Evolutionary conservation across 2,888 invertebrate genomes (phyloP), one percentile per base, ranked within the genome.

Genomic region (Scaptomyza tumidula): DNA sequence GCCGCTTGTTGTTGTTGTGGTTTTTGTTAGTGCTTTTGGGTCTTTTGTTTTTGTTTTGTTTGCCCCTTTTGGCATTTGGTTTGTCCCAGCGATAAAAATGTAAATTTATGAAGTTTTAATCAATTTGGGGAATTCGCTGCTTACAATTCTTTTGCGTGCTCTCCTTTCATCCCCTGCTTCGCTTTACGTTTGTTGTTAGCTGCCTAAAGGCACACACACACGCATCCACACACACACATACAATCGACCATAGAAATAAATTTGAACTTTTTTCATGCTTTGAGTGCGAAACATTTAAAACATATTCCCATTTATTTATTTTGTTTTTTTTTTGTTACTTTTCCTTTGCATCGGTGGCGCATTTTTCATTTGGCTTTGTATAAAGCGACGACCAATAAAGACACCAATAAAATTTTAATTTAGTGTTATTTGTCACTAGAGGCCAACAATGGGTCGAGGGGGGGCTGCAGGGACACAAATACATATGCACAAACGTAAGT

Each of bases 71-170:
- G 71, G 70, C 81, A 64, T 83, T 84, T 75, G 79, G 77, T 64
- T 76, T 78, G 82, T 60, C 74, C 63, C 74, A 68, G 73, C 85
- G 85, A 86, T 86, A 86, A 86, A 86, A 85, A 86, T 86, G 86
- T 81, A 83, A 86, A 86, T 86, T 86, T 86, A 86, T 86, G 86
- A 86, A 86, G 85, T 86, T 86, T 86, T 86, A 86, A 86, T 86
- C 86, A 86, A 86, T 86, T 86, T 86, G 85, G 86, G 86, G 85
- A 86, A 81, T 86, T 75, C 84, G 67, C 70, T 71, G 61, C 61
- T 67, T 45, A 60, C 71, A 71, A 62, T 66, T 70, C 46, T 60
- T 62, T 27, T 48, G 49, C 39, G 24, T n/a, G 44, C 24, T 7
- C 44, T 45, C 24, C 7, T 35, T 55, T 41, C 63, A 27, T 50